Base-by-base conservation (phyloP, 30 jellyfish, hydroid and myxozoan species). In the Aurelia aurita region DNA sequence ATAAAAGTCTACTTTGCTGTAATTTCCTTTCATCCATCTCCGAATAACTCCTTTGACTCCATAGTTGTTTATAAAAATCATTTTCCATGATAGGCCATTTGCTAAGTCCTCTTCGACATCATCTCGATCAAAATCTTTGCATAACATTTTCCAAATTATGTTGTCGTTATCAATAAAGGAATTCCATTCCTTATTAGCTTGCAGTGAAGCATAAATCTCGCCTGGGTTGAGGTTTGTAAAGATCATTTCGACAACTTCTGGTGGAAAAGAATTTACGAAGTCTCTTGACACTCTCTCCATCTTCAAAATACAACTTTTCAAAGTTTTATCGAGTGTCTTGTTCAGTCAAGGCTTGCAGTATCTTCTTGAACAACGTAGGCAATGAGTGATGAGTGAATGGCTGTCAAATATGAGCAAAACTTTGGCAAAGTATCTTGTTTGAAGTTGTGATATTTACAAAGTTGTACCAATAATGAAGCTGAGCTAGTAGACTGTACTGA, bases 1-100 rank as follows among this genome's bases (percentile, higher is more conserved):
- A 35, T 44, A 49, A 46, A 23, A 58, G 10, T 67, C 27, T 47
- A 85, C 5, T 39, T 62, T 58, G 45, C 95, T 85, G 84, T 72
- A 85, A 53, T 76, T 85, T 26, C 95, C 95, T 35, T 73, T 67
- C 51, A 85, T n/a, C 95, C 95, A 85, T 43, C 89, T 73, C 51
- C 95, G 86, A 3, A 74, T 72, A 34, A 54, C 54, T 22, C 95
- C 95, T 25, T 85, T 62, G 12, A 47, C 63, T 21, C 95, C 95
- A 23, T 72, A 69, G 62, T 85, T 85, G 23, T 75, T 85, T 60
- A 45, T 53, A 54, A 85, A 85, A 47, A 85, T 67, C 11, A 27
- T 49, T 46, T 85, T 85, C 95, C 95, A 85, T 12, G 89, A 31
- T 2, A 66, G 49, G 21, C 89, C 85, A 7, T 51, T 54, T 44